Base-by-base conservation (phyloP, 2,113 vertebrate genomes). In the Poecilia latipinna region DNA sequence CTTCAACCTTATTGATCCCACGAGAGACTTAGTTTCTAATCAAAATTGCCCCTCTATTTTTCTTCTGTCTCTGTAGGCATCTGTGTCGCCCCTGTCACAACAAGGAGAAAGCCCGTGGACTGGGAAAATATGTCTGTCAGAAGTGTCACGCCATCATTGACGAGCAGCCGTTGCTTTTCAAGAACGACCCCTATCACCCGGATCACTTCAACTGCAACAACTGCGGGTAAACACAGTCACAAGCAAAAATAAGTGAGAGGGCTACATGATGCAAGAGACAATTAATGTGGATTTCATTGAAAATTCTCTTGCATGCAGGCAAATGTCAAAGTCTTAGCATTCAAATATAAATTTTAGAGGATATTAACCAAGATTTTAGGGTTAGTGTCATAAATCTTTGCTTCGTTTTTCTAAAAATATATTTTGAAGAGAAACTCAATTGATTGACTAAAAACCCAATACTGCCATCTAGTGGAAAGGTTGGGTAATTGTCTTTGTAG, bases 131-230 rank as follows among this genome's bases (percentile, higher is more conserved):
- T 90, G 95, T 99, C 92, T 99, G 98, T 83, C 98, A 99, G 93
- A 99, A 98, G 89, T 99, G 98, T 74, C 98, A 99, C 4, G 96
- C 97, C 78, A 97, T 99, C 83, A 97, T 99, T 31, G 98, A 99
- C 0, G 98, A 98, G 77, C 96, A 96, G 68, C 98, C 98, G 0
- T 95, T 99, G 70, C 95, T 99, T 66, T 99, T 98, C 92, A 97
- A 97, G 94, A 99, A 98, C 0, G 98, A 99, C 90, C 98, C 98
- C 2, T 99, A 98, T 85, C 98, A 99, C 77, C 98, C 98, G 0
- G 98, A 99, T 93, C 98, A 99, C 87, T 99, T 99, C 95, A 99
- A 96, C 95, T 99, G 98, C 89, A 96, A 93, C 91, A 97, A 98
- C 93, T 99, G 98, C 93, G 96, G 98, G 98, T 99, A 86, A 80